Conservation (phyloP, 1,140 invertebrate genomes). For the Sitophilus oryzae region DNA sequence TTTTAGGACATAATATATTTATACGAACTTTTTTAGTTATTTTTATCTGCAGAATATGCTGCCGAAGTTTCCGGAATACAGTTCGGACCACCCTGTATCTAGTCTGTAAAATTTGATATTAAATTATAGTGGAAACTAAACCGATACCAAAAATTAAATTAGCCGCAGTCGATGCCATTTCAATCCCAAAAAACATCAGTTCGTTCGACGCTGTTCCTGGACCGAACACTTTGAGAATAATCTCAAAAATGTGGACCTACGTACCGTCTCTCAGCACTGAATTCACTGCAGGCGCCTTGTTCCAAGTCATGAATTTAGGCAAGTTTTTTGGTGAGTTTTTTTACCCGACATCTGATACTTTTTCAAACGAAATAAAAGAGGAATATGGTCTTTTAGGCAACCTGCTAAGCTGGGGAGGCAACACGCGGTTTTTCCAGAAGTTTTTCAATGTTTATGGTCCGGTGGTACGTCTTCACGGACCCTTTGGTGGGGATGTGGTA, state of each 20-base stretch:
- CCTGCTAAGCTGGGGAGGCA: slow-evolving; percentile 39
- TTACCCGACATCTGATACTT: background rate
- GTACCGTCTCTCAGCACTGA: slow-evolving; percentile 57
- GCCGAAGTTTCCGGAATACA: too few relatives aligned
- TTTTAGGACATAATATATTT: too few relatives aligned
- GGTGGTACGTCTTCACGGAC: slow-evolving; percentile 55
- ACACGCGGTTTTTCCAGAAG: slow-evolving; percentile 38
- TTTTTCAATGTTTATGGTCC: slow-evolving; percentile 59
- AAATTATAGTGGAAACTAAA: too few relatives aligned
- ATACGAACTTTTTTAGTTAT: too few relatives aligned
- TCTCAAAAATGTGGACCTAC: slow-evolving; percentile 54
- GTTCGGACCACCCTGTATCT: too few relatives aligned
- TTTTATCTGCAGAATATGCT: too few relatives aligned
- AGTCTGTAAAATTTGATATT: too few relatives aligned
- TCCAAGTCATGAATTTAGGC: slow-evolving; percentile 53
- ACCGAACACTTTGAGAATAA: slow-evolving; percentile 50
- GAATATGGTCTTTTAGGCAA: slow-evolving; percentile 28
- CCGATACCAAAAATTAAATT: too few relatives aligned
- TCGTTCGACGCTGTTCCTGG: slow-evolving; percentile 57
- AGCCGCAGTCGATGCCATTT: too few relatives aligned
- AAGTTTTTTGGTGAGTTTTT: slow-evolving; percentile 40
- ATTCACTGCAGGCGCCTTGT: slow-evolving; percentile 53
- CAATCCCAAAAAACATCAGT: slow-evolving; percentile 7
- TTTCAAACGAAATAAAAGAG: background rate
- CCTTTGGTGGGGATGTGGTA: slow-evolving; percentile 54